Base-by-base conservation (phyloP, 2,113 vertebrate genomes). In the Pygathrix nemaeus region DNA sequence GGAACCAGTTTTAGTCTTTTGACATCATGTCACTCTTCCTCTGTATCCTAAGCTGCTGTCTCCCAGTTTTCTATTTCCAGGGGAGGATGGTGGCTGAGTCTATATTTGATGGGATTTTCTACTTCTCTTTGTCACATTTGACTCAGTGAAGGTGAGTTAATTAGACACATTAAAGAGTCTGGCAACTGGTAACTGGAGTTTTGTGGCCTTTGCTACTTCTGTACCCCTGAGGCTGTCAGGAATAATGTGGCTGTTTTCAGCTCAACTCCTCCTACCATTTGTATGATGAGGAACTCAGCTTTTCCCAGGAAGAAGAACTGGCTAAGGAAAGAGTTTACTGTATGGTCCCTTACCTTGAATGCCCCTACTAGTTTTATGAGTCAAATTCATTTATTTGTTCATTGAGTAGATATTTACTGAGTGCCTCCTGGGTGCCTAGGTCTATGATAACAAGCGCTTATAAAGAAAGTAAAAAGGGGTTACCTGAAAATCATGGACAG, bases 101-200 rank as follows among this genome's bases (percentile, higher is more conserved):
- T 98, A 92, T 96, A 96, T 98, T 97, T 96, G 98, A 97, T 93
- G 79, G 90, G 57, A 50, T 96, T 93, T 97, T 97, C 95, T 83
- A 68, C 81, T 97, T 97, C 57, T 95, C 82, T 83, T 95, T 90
- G 96, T 94, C 92, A 93, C 61, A 96, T 88, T 94, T 90, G 95
- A 98, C 89, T 97, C 87, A 88, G 92, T 40, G 72, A 97, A 80
- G 50, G 92, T 97, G 86, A 90, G 68, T 88, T 96, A 96, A 95
- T 97, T 92, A 96, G 93, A 59, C 45, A 82, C 84, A 59, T 97
- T 97, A 45, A 93, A 96, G 96, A 92, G 87, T 70, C 70, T 16
- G 16, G 93, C 92, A 96, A 96, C 61, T 55, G 57, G 96, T 21
- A 93, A 86, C 38, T 43, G 75, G 84, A n/a, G 20, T 72, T 95